Evolutionary conservation across 1,140 invertebrate genomes (phyloP).

Genomic region (Drosophila asahinai): DNA sequence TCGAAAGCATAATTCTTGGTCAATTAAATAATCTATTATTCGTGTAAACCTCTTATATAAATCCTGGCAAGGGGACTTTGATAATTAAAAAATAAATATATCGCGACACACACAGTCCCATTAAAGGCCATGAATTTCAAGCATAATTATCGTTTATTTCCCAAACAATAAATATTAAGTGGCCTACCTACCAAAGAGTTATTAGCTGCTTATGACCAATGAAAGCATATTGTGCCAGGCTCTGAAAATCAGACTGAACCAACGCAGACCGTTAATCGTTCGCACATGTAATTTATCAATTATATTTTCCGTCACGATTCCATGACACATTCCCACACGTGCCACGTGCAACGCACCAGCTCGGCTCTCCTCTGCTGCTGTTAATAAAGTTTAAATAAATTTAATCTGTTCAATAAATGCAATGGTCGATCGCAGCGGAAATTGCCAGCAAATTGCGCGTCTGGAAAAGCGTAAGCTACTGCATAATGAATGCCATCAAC

Average conservation of each 20-base stretch:
- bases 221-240: conserved; percentile 14
- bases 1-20: background rate
- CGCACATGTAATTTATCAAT: conserved; percentile 50
- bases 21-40: background rate
- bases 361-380: conserved; percentile 23
- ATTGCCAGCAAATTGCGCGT: conserved; percentile 71
- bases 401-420: conserved; percentile 74
- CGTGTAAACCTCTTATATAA: background rate
- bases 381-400: conserved; percentile 78
- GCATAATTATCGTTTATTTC: conserved; percentile 12
- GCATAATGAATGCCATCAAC: conserved; percentile 59
- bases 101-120: background rate
- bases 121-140: background rate
- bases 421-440: conserved; percentile 55
- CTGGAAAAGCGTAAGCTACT: conserved; percentile 51
- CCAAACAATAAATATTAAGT: conserved; percentile 16
- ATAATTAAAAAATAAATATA: conserved; percentile 8
- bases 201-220: conserved; percentile 57
- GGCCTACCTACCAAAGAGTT: conserved; percentile 7
- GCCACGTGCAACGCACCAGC: background rate
- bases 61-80: background rate
- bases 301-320: conserved; percentile 36
- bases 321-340: conserved; percentile 14
- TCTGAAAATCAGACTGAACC: conserved; percentile 1
- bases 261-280: conserved; percentile 26